A percentile compares a stretch with the other conserved stretches of the same genome.
Conservation (phyloP, 2,797 vertebrate species). For the Diceros bicornis region DNA sequence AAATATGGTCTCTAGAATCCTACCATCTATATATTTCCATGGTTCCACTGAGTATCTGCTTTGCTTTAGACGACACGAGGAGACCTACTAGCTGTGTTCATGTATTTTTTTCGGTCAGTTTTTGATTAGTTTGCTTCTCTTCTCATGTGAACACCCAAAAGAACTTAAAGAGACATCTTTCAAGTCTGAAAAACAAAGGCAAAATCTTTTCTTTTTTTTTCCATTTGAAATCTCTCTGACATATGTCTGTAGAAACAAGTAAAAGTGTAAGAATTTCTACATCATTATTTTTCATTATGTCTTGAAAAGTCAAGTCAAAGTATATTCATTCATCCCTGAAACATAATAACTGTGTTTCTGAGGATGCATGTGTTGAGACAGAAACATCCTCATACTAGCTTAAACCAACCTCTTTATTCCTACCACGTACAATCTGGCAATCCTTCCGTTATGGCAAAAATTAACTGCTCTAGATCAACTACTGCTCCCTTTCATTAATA, state of each 20-base stretch:
- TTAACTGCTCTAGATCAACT: not conserved
- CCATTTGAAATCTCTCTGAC: not conserved
- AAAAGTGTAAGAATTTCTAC: not conserved
- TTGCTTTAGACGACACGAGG: not conserved
- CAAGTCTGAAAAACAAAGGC: not conserved
- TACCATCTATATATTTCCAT: not conserved
- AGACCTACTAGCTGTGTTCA: not conserved
- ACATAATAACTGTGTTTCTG: not conserved
- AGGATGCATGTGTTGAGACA: not conserved
- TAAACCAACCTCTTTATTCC: not conserved
- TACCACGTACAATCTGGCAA: no score
- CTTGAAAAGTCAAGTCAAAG: conserved; percentile 6
- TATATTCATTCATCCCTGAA: conserved; percentile 40
- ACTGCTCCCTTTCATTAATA: not conserved
- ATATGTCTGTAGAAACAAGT: not conserved
- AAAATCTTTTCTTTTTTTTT: not conserved
- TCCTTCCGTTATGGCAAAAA: not conserved
- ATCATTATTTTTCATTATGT: conserved; percentile 39
- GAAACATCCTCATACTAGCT: not conserved
- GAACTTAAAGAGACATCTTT: not conserved
- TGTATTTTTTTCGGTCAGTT: not conserved
- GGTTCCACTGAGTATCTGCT: not conserved
- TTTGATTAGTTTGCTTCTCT: not conserved
- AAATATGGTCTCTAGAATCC: not conserved
- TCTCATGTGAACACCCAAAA: not conserved